Conservation (phyloP, 2,888 invertebrate species). For the Marronus borbonicus region DNA sequence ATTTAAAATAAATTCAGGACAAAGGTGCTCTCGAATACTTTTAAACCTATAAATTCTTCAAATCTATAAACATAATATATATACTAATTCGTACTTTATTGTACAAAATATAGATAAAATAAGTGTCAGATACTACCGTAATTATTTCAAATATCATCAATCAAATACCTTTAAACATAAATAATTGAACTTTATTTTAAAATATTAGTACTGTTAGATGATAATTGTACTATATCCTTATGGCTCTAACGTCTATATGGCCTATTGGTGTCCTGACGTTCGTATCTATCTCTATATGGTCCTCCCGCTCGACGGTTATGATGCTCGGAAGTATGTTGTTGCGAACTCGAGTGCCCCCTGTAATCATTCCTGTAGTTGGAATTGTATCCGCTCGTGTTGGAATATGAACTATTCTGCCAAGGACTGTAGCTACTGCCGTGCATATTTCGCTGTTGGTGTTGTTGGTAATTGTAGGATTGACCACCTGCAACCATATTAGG, state of each 20-base stretch:
- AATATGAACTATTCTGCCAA: slow-evolving; percentile 19
- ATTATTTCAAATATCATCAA: slow-evolving; percentile 24
- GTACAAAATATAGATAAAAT: slow-evolving; percentile 23
- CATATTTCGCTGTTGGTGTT: slow-evolving; percentile 6
- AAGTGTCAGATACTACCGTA: neutral
- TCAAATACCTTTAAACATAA: slow-evolving; percentile 26
- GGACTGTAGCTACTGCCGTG: neutral
- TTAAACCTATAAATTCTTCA: neutral
- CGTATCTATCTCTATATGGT: slow-evolving; percentile 64
- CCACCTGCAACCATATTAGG: slow-evolving; percentile 23
- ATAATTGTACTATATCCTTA: slow-evolving; percentile 23
- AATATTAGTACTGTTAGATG: slow-evolving; percentile 6
- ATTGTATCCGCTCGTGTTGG: slow-evolving; percentile 52
- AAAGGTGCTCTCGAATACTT: neutral
- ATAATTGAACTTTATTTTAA: slow-evolving; percentile 33
- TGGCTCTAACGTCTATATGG: slow-evolving; percentile 43
- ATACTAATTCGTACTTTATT: neutral
- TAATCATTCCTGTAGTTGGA: slow-evolving; percentile 52
- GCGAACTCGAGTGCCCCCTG: slow-evolving; percentile 10
- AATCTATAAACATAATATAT: neutral
- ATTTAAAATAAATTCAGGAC: slow-evolving; percentile 1
- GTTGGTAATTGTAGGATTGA: slow-evolving; percentile 39
- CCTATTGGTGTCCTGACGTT: slow-evolving; percentile 54
- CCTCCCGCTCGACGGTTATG: slow-evolving; percentile 59
- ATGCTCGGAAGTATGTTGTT: slow-evolving; percentile 18